These are phyloP conservation scores for Triplophysa dalaica DNA, from an alignment of 2,113 vertebrate species.

Conservation along the genomic window DNA sequence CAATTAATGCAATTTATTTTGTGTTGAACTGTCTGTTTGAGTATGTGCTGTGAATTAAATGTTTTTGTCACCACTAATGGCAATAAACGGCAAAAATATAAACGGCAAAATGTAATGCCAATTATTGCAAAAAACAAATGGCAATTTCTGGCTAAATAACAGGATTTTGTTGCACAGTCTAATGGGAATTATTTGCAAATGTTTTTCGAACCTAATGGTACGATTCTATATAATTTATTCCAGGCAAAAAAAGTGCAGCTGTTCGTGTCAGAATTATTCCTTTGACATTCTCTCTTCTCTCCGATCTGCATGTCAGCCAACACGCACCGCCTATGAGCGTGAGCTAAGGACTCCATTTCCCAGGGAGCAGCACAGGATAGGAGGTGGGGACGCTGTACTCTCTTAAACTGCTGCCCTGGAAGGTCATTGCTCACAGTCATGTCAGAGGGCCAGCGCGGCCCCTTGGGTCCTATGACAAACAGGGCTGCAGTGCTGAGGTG, in stretches of 20 bases:
- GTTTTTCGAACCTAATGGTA: not conserved
- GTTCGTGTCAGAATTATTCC: constrained; percentile 10
- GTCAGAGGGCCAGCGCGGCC: constrained; percentile 66
- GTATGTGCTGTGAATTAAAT: not conserved
- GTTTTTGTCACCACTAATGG: not conserved
- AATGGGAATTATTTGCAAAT: not conserved
- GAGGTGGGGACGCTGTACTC: constrained; percentile 62
- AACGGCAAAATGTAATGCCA: not conserved
- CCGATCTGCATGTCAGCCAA: not conserved
- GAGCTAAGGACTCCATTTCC: constrained; percentile 59
- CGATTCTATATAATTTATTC: not conserved
- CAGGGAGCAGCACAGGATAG: constrained; percentile 59
- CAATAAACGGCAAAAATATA: not conserved
- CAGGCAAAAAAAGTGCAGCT: too few relatives aligned
- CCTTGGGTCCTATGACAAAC: constrained; percentile 78
- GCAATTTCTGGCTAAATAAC: not conserved
- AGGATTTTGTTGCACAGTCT: not conserved
- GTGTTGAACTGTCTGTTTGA: not conserved
- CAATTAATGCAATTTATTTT: not conserved
- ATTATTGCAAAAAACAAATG: not conserved
- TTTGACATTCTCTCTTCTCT: constrained; percentile 36
- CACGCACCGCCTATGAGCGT: not conserved
- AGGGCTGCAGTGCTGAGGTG: constrained; percentile 73
- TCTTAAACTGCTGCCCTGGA: constrained; percentile 69
- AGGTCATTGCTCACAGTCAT: constrained; percentile 75